Evolutionary conservation across 1,140 invertebrate genomes (phyloP), one percentile per base, ranked within the genome.

Genomic region (Babylonia areolata): DNA sequence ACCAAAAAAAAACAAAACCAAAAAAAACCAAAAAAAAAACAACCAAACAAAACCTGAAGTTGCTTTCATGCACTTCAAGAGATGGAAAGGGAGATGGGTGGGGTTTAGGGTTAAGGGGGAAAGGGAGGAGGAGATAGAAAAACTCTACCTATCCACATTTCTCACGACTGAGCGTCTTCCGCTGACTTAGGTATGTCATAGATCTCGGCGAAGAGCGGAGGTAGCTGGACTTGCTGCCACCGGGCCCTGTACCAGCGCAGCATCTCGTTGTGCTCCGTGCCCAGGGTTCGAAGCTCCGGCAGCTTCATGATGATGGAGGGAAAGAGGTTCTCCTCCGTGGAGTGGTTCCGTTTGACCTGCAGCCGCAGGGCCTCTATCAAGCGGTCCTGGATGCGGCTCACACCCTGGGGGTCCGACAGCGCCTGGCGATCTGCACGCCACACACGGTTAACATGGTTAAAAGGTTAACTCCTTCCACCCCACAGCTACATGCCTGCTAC

Each of bases 181-280:
- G 97, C 97, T 92, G 96, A 96, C 95, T 97, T 98, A 78, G 98
- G 98, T 95, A 99, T 99, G 96, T 99, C 98, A 94, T 99, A 99
- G 90, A 99, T 99, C 95, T 99, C 98, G 39, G 98, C 97, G 94
- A 98, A 99, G 58, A 99, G 96, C 1, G 98, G 97, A 51, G 98
- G 98, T 90, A 99, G 95, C 81, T 96, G 96, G 54, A 98, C 95
- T 90, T 97, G 96, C 85, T 96, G 96, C 98, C 98, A 99, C 94
- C 98, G 97, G 86, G 96, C 95, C 87, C 98, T 96, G 93, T 98
- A 98, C 97, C 98, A 99, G 91, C 97, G 96, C 88, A 99, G 95
- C 89, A 98, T 96, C 90, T 97, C 96, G 87, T 96, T 96, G 94
- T 99, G 98, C 89, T 97, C 96, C 31, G 95, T 95, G 1, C 98